Evolutionary conservation across 30 jellyfish, hydroid and myxozoan genomes (phyloP), one percentile per base, ranked within the genome.

Genomic region (Aurelia aurita): DNA sequence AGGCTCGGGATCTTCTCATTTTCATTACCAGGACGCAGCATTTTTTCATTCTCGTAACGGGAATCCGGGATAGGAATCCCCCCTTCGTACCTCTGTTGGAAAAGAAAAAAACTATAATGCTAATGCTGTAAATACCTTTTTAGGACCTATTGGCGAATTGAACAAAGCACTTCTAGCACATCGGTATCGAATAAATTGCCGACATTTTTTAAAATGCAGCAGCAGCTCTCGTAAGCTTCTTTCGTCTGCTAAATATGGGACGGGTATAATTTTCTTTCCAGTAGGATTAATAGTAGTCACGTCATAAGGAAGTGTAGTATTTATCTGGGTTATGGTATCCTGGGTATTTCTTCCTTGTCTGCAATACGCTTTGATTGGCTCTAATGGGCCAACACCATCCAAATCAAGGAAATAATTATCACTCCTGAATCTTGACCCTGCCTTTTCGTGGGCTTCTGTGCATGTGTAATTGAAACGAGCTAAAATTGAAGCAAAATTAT

Each of bases 391-490:
- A 63, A 94, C 28, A 28, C 99, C 99, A 89, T 94, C 99, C 89
- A 94, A 26, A 51, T 94, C 99, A 60, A 94, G 90, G 82, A 79
- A 88, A 53, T 94, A 94, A 18, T 84, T 96, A 63, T 94, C 99
- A 77, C 91, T 94, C 66, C 84, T 74, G 81, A 75, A 77, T n/a
- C 96, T 35, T 10, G 81, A 95, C 18, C 96, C 99, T 43, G 94
- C 94, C 68, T 88, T 88, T 47, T 96, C 80, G 57, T 73, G 86
- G 63, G 89, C 87, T 64, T 96, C 97, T 27, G 89, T 89, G 60
- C 99, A 94, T 11, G 97, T 88, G 85, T 94, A 89, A 61, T 94
- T 94, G 87, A 88, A 94, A 49, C 99, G 99, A 60, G 99, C 99
- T 94, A 79, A 43, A 84, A 64, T 39, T 7, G 1, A 39, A 39